phyloP scores from a whole-genome alignment of 2,797 vertebrate species.

The Muscicapa comitata region DNA sequence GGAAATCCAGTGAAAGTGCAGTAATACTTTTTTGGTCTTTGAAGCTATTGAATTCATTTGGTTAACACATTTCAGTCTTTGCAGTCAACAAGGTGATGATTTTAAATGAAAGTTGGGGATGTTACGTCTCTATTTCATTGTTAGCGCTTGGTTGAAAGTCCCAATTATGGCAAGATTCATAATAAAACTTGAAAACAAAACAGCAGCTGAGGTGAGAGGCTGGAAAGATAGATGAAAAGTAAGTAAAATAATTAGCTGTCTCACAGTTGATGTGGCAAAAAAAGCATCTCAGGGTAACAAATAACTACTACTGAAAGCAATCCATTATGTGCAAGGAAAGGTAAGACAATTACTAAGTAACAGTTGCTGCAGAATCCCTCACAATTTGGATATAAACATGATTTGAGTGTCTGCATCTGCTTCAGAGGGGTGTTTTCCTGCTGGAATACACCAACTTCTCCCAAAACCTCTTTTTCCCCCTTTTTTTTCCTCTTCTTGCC shows the following conservation, averaged over 20 bases:
- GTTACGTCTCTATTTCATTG: background rate
- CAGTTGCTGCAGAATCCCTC: background rate
- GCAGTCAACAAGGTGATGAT: background rate
- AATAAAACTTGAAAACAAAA: background rate
- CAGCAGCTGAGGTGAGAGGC: background rate
- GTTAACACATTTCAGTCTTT: background rate
- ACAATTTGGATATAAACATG: background rate
- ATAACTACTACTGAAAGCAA: background rate
- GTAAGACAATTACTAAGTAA: background rate
- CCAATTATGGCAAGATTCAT: background rate
- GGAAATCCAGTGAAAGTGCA: background rate
- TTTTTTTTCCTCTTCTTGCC: background rate
- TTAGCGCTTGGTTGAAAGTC: background rate
- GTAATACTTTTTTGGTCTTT: background rate
- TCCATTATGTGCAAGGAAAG: background rate
- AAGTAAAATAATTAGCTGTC: slow-evolving; percentile 1
- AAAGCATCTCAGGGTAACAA: background rate
- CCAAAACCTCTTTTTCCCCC: fast-evolving
- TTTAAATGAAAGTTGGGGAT: background rate
- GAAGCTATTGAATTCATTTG: background rate
- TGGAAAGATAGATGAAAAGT: background rate
- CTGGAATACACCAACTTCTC: background rate
- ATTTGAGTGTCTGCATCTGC: background rate
- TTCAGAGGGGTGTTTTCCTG: background rate
- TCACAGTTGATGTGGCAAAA: background rate